Evolutionary conservation across 2,797 vertebrate genomes (phyloP), one percentile per base, ranked within the genome.

Genomic region (Pangasius djambal): DNA sequence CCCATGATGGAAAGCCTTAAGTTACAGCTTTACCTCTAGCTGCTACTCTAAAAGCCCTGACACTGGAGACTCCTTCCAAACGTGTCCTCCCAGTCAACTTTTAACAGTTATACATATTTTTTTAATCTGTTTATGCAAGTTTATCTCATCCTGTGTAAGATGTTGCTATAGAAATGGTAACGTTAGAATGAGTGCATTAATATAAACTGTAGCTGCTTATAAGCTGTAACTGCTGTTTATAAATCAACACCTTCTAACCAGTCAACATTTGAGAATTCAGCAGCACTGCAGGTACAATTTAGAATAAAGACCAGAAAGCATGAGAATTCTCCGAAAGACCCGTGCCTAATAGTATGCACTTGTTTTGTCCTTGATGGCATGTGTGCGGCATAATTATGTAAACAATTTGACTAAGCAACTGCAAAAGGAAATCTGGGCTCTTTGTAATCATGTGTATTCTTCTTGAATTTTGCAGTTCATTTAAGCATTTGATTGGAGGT

Each of bases 401-500:
- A 83, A 48, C 13, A 48, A 61, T 59, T 82, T 59, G 20, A 57
- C 6, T 15, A 44, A 78, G 28, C n/a, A 44, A 15, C 6, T 34
- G 55, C 22, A 12, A 40, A 10, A 4, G 4, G 22, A 40, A 61
- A 6, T 50, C 18, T 63, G 34, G 20, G 6, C 20, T 65, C 10
- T 44, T 18, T 48, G 2, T 48, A 79, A 69, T 65, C 18, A 31
- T 31, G 13, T 10, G 37, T 78, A 44, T 52, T 31, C 1, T 37
- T 70, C 52, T 82, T 72, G 28, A 31, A 89, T 92, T 92, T 93
- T 77, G 83, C 96, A 99, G 98, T 91, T 99, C 98, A 72, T 99
- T 99, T 95, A 99, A 98, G 92, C 98, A 99, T 93, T 95, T 99
- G 95, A 99, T 99, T 65, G 98, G 98, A 55, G 98, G 98, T 83